Evolutionary conservation across 2,797 vertebrate genomes (phyloP).

Genomic region (Threskiornis aethiopicus): DNA sequence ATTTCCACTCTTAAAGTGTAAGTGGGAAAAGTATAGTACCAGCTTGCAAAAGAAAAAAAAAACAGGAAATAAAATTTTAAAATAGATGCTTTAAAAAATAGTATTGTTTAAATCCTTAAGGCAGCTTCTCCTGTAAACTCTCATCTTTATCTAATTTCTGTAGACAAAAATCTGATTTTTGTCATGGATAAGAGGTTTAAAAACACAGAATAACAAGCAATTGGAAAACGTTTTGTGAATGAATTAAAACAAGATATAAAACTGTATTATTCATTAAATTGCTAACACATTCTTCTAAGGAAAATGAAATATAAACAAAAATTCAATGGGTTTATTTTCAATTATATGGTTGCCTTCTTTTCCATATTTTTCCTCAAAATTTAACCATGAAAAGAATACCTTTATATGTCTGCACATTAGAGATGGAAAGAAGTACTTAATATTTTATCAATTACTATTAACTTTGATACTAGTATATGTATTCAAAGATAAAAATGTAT

Average conservation of each 20-base stretch:
- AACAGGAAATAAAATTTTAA: neutral
- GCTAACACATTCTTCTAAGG: neutral
- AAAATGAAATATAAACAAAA: neutral
- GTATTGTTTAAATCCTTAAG: neutral
- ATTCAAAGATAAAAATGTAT: neutral
- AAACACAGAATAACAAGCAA: neutral
- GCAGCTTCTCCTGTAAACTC: neutral
- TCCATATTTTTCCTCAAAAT: neutral
- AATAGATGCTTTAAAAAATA: neutral
- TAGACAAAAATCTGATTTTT: neutral
- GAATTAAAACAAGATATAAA: neutral
- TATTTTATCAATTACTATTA: neutral
- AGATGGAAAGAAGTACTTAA: neutral
- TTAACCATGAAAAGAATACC: neutral
- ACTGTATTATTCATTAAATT: neutral
- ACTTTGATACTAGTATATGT: neutral
- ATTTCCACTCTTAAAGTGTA: neutral
- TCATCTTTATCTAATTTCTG: neutral
- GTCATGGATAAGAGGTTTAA: neutral
- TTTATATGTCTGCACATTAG: neutral
- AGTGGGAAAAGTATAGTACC: neutral
- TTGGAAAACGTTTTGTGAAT: neutral
- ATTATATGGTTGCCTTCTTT: neutral
- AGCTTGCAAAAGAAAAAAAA: neutral
- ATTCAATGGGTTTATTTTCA: neutral